phyloP scores from a whole-genome alignment of 2,888 invertebrate species.

The Eristalis intricaria region DNA sequence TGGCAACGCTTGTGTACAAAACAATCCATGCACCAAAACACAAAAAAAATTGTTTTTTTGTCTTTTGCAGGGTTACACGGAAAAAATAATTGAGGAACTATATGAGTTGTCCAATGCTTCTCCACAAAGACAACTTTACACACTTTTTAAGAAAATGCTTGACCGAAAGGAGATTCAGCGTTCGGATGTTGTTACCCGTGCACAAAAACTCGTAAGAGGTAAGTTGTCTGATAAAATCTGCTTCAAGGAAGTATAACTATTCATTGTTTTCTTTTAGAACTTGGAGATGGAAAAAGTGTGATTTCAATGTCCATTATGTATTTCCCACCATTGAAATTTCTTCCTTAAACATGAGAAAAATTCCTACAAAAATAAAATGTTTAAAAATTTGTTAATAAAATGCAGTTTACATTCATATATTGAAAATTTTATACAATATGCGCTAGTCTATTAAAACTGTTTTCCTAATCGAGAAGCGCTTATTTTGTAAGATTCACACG shows the following conservation, averaged over 20 bases:
- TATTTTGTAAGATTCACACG: too few relatives aligned
- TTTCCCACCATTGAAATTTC: slow-evolving; percentile 48
- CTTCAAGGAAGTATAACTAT: background rate
- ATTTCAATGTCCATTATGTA: slow-evolving; percentile 51
- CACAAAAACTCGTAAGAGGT: slow-evolving; percentile 79
- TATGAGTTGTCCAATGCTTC: slow-evolving; percentile 77
- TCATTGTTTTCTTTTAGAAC: slow-evolving; percentile 31
- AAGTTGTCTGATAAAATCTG: background rate
- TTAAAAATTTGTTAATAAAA: background rate
- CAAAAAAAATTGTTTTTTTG: background rate
- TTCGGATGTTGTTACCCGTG: slow-evolving; percentile 79
- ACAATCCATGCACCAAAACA: background rate
- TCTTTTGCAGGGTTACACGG: slow-evolving; percentile 76
- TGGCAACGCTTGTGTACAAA: too few relatives aligned
- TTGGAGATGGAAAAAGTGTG: slow-evolving; percentile 49
- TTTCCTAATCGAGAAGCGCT: too few relatives aligned
- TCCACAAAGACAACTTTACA: slow-evolving; percentile 79
- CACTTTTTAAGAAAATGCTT: slow-evolving; percentile 78
- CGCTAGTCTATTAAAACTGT: too few relatives aligned
- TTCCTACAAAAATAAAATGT: background rate
- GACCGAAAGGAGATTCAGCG: slow-evolving; percentile 78
- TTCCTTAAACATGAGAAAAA: slow-evolving; percentile 24
- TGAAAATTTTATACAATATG: too few relatives aligned
- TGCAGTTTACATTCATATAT: background rate
- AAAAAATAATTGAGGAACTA: slow-evolving; percentile 77